Evolutionary conservation across 2,797 vertebrate species (phyloP).

Genomic region (Mallotus villosus): DNA sequence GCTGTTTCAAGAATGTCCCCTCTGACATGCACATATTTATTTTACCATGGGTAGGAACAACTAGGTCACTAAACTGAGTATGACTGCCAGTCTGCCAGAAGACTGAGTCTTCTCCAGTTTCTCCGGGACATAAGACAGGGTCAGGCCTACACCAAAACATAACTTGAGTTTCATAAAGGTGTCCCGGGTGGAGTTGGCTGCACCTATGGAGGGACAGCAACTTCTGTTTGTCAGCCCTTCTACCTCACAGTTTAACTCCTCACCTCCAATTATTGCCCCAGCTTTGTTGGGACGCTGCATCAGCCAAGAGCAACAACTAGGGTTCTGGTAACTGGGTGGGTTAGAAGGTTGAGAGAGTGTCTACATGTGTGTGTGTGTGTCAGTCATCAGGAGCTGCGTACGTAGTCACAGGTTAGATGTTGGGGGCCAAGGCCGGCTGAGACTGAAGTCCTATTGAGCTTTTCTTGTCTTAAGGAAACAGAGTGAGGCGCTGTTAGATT

Average conservation of each 20-base stretch:
- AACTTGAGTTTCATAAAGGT: conserved; percentile 46
- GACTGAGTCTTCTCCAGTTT: conserved; percentile 14
- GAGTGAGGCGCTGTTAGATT: conserved; percentile 1
- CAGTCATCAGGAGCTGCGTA: not conserved
- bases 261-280: conserved; percentile 1
- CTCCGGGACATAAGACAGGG: conserved; percentile 36
- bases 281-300: conserved; percentile 7
- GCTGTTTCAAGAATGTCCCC: conserved; percentile 18
- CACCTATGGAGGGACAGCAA: conserved; percentile 21
- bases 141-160: conserved; percentile 28
- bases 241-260: not conserved
- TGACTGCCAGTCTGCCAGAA: conserved; percentile 37
- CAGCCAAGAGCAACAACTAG: conserved; percentile 32
- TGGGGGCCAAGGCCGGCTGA: not conserved
- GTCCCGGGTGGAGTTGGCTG: conserved; percentile 11
- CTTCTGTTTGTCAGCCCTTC: not conserved
- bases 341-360: conserved; percentile 6
- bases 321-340: not conserved
- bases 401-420: not conserved
- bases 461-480: conserved; percentile 2
- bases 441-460: conserved; percentile 20
- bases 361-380: conserved; percentile 15
- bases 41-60: conserved; percentile 44
- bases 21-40: conserved; percentile 41
- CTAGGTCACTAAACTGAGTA: conserved; percentile 37